Base-by-base conservation (phyloP, 2,113 vertebrate species). In the Leucoraja erinaceus region DNA sequence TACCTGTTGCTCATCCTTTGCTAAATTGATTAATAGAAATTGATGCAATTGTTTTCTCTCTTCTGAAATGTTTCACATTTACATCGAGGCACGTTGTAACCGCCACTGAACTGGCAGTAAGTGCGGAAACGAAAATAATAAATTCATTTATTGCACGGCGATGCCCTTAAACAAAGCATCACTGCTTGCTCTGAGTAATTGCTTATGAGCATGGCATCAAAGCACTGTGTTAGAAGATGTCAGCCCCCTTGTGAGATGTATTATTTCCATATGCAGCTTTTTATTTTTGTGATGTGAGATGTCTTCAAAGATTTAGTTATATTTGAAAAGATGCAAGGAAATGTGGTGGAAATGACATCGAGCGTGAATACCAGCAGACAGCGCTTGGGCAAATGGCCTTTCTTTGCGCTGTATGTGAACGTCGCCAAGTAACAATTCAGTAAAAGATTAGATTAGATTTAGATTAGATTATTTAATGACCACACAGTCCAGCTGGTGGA, bases 1-100 rank as follows among this genome's bases (percentile, higher is more conserved):
- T 94, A 25, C 93, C 93, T 94, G 79, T 77, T 94, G 93, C 75
- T 95, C 94, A 93, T 78, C 94, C 93, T 66, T 78, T 90, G 18
- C 63, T 72, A 47, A 70, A 70, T 70, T 70, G 68, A 91, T 91
- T 25, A 72, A 54, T 68, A 72, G 20, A 91, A 72, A 91, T 38
- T 38, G 66, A 20, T 91, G 66, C 33, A 47, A 91, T 12, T 72
- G 33, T 72, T 68, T 91, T 70, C 38, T 72, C 33, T 14, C 33
- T 63, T 25, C 70, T 72, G 5, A 72, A 68, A 4, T 47, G 25
- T 47, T 22, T 16, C 8, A 72, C 33, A 25, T 72, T 90, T 54
- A 4, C 28, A 61, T 54, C 31, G 0, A 54, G n/a, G 20, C 66
- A 54, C 33, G 25, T 66, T 47, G 25, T 20, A 28, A 47, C 38